Evolutionary conservation across 2,888 invertebrate genomes (phyloP).

Genomic region (Silvanus unidentatus): DNA sequence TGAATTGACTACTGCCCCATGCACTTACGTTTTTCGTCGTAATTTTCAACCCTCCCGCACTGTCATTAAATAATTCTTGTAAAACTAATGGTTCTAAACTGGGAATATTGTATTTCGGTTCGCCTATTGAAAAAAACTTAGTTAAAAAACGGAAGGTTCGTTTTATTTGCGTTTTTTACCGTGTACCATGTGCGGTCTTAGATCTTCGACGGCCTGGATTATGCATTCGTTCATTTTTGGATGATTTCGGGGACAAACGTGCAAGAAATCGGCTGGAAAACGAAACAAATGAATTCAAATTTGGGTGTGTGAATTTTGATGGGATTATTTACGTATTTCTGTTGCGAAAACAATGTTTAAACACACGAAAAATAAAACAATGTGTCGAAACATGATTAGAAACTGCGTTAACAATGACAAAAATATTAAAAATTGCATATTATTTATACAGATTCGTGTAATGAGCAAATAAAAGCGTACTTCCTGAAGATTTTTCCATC

Average conservation of each 20-base stretch:
- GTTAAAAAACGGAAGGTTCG: background rate
- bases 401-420: no score
- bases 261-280: conserved; percentile 52
- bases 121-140: conserved; percentile 39
- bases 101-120: conserved; percentile 53
- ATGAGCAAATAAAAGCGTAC: background rate
- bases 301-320: background rate
- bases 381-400: no score
- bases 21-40: conserved; percentile 47
- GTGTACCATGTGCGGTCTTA: conserved; percentile 45
- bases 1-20: conserved; percentile 51
- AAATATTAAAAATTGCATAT: no score
- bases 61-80: conserved; percentile 48
- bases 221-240: conserved; percentile 49
- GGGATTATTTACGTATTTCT: background rate
- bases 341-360: background rate
- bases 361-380: background rate
- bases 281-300: background rate
- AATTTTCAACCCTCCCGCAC: conserved; percentile 46
- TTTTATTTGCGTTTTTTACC: background rate
- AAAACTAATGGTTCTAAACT: conserved; percentile 52
- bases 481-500: conserved; percentile 1
- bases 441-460: no score
- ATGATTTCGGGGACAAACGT: conserved; percentile 50
- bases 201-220: conserved; percentile 45